Evolutionary conservation across 1,140 invertebrate species (phyloP).

Genomic region (Lanistes nyassanus): DNA sequence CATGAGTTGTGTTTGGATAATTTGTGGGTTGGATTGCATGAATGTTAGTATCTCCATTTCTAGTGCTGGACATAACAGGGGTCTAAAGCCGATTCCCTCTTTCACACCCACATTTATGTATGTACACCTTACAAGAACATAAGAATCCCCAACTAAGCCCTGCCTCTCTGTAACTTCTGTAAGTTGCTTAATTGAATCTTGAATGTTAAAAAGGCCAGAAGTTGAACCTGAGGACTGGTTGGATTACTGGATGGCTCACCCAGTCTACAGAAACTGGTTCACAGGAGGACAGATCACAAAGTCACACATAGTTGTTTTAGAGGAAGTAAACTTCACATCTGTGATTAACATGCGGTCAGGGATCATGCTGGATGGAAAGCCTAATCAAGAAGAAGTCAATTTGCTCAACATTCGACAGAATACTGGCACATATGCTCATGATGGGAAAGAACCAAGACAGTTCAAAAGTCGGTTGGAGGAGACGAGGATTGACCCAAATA

Average conservation of each 20-base stretch:
- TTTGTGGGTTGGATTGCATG: too few species aligned
- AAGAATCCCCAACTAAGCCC: too few species aligned
- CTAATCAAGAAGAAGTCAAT: conserved; percentile 45
- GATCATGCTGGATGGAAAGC: conserved; percentile 35
- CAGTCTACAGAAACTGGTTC: conserved; percentile 56
- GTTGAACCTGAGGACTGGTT: conserved; percentile 45
- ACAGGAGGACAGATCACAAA: conserved; percentile 50
- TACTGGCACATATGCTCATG: conserved; percentile 45
- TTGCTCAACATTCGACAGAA: conserved; percentile 51
- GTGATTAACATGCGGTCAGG: conserved; percentile 54
- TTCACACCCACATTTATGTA: too few species aligned
- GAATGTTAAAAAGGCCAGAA: conserved; percentile 26
- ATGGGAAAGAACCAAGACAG: conserved; percentile 38
- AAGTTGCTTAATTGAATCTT: background rate
- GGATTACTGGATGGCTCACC: conserved; percentile 54
- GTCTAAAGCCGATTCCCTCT: too few species aligned
- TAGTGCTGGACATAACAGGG: too few species aligned
- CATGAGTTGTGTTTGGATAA: too few species aligned
- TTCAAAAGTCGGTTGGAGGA: conserved; percentile 35
- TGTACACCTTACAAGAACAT: too few species aligned
- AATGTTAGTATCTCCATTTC: too few species aligned
- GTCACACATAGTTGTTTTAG: conserved; percentile 41
- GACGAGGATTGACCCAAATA: conserved; percentile 42
- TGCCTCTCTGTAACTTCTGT: too few species aligned
- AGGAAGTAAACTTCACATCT: conserved; percentile 43